Conservation (phyloP, 1,140 invertebrate genomes). For the Centruroides vittatus region DNA sequence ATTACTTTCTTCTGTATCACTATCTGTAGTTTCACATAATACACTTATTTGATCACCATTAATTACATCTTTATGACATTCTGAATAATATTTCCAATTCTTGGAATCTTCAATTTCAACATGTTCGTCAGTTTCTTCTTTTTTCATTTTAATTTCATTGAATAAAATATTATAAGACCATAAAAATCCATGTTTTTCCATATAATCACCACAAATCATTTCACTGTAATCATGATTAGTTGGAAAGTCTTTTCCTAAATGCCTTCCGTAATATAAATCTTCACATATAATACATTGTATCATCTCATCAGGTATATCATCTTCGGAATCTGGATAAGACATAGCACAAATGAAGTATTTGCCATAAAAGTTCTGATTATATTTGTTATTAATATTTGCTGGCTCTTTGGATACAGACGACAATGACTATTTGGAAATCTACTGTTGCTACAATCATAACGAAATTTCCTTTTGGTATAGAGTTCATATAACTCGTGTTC, state of each 20-base stretch:
- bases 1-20: conserved; percentile 15
- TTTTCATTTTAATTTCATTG: background rate
- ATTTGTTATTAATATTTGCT: conserved; percentile 59
- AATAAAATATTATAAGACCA: conserved; percentile 42
- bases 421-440: conserved; percentile 62
- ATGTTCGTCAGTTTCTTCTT: background rate
- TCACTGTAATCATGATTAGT: conserved; percentile 47
- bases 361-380: conserved; percentile 91
- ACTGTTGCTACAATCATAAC: conserved; percentile 92
- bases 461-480: conserved; percentile 51
- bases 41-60: background rate
- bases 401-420: conserved; percentile 47
- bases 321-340: conserved; percentile 82
- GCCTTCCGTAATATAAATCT: no score
- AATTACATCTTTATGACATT: no score
- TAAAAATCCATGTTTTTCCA: conserved; percentile 57
- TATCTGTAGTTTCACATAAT: background rate
- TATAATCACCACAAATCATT: conserved; percentile 49
- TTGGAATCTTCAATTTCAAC: background rate
- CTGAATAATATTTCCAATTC: background rate
- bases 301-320: no score
- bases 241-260: conserved; percentile 34
- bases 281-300: no score
- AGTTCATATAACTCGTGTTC: conserved; percentile 82
- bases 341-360: conserved; percentile 84